Evolutionary conservation across 2,113 vertebrate species (phyloP).

Genomic region (Progne subis): DNA sequence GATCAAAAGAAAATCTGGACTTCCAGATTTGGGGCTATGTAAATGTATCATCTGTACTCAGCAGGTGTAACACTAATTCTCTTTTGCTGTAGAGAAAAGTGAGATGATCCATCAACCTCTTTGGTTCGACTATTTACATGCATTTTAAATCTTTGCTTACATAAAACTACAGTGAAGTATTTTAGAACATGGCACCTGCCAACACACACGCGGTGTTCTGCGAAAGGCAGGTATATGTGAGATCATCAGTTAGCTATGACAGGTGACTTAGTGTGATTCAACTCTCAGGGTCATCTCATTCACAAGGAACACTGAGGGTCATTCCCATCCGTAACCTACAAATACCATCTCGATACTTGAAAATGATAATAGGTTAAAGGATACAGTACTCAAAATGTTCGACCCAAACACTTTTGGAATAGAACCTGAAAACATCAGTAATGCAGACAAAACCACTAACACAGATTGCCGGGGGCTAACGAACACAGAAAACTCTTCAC

Average conservation of each 20-base stretch:
- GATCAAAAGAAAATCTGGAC: background rate
- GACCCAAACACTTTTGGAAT: constrained; percentile 68
- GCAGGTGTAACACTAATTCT: background rate
- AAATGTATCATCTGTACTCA: background rate
- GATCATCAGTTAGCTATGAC: constrained; percentile 45
- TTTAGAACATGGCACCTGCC: constrained; percentile 38
- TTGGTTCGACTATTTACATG: background rate
- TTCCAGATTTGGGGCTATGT: background rate
- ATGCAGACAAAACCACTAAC: constrained; percentile 68
- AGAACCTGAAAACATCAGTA: constrained; percentile 59
- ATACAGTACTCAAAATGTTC: constrained; percentile 71
- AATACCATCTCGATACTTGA: constrained; percentile 64
- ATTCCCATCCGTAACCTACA: constrained; percentile 69
- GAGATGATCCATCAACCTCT: background rate
- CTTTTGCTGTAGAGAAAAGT: background rate
- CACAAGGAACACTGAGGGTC: constrained; percentile 69
- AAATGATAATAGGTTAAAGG: constrained; percentile 67
- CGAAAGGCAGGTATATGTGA: constrained; percentile 22
- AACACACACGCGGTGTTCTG: background rate
- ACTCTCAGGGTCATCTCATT: constrained; percentile 64
- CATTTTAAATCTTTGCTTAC: constrained; percentile 47
- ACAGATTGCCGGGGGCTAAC: constrained; percentile 68
- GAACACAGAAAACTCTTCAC: constrained; percentile 45
- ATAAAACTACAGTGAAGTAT: constrained; percentile 34
- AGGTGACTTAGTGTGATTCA: constrained; percentile 68